Evolutionary conservation across 2,888 invertebrate genomes (phyloP).

Genomic region (Malthinus seriepunctatus): DNA sequence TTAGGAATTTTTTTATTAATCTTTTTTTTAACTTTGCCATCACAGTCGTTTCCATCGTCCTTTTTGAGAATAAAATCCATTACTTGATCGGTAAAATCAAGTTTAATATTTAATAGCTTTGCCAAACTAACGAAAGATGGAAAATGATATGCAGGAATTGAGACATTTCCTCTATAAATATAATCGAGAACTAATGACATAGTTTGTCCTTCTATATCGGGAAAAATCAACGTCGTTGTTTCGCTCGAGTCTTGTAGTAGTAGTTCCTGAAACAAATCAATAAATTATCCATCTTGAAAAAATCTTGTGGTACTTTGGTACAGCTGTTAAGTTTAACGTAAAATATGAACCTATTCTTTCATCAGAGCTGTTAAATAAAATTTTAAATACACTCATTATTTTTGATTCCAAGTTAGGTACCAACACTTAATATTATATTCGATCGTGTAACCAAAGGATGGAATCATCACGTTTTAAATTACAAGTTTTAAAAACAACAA

Average conservation of each 20-base stretch:
- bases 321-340: too few species aligned
- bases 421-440: too few species aligned
- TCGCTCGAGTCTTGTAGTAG: constrained; percentile 52
- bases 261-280: constrained; percentile 41
- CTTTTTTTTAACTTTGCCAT: constrained; percentile 16
- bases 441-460: too few species aligned
- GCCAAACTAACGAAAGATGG: constrained; percentile 64
- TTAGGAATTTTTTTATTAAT: constrained; percentile 40
- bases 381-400: too few species aligned
- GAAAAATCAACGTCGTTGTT: constrained; percentile 66
- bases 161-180: constrained; percentile 69
- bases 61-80: neutral
- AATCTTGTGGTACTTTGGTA: too few species aligned
- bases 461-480: too few species aligned
- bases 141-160: constrained; percentile 61
- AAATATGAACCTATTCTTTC: too few species aligned
- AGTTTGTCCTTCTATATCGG: constrained; percentile 65
- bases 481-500: too few species aligned
- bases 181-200: constrained; percentile 68
- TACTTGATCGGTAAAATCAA: constrained; percentile 31
- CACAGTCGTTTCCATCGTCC: constrained; percentile 3
- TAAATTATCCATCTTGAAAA: too few species aligned
- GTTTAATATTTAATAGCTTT: constrained; percentile 45
- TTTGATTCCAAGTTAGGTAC: too few species aligned
- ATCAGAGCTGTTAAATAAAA: too few species aligned